phyloP scores from a whole-genome alignment of 2,113 vertebrate genomes.

The Probosciger aterrimus region DNA sequence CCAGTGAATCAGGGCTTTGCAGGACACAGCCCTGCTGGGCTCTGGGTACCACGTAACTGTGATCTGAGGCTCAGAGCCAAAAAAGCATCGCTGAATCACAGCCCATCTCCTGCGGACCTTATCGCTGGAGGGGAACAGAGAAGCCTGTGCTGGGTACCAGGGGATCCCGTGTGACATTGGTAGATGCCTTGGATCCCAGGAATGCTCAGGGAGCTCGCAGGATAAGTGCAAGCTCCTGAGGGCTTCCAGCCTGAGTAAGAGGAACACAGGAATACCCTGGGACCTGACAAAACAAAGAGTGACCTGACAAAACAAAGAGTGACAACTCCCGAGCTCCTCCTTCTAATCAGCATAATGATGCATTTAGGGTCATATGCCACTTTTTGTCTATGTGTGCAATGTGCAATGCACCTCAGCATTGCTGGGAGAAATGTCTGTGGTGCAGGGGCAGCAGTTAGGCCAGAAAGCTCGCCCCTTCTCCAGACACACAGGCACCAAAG shows the following conservation, averaged over 20 bases:
- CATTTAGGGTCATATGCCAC: neutral
- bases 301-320: neutral
- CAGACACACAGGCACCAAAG: neutral
- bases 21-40: rapidly evolving
- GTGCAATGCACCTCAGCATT: neutral
- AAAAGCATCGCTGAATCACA: neutral
- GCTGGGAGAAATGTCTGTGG: neutral
- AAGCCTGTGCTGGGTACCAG: neutral
- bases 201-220: neutral
- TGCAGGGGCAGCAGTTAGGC: neutral
- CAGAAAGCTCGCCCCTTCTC: neutral
- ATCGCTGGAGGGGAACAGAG: rapidly evolving
- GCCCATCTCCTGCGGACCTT: rapidly evolving
- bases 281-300: neutral
- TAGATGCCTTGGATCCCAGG: neutral
- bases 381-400: neutral
- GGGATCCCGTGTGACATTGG: rapidly evolving
- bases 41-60: neutral
- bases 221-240: neutral
- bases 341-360: neutral
- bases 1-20: neutral
- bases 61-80: neutral
- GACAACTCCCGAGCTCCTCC: neutral
- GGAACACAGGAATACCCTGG: neutral
- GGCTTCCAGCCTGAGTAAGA: neutral